Percentiles rank a stretch among this genome's conserved stretches.
These are phyloP conservation scores for Acipenser ruthenus DNA, from an alignment of 2,797 vertebrate genomes.

Conservation along the genomic window DNA sequence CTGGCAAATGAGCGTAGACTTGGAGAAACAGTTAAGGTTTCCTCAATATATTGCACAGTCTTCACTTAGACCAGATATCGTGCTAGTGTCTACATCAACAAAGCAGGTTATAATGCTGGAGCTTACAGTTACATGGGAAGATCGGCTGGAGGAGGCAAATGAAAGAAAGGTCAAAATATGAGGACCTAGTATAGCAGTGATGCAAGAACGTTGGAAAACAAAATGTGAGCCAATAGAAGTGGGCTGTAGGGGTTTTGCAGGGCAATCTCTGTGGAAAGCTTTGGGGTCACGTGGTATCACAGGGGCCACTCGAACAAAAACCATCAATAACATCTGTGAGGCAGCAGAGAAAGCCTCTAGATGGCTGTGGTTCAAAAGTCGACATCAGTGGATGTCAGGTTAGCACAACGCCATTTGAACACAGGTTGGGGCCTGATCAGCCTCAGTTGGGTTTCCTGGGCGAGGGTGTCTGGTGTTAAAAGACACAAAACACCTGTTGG, in stretches of 20 bases:
- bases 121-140: slow-evolving; percentile 1
- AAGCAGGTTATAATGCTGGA: slow-evolving; percentile 1
- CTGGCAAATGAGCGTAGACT: slow-evolving; percentile 6
- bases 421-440: too few relatives aligned
- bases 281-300: not conserved
- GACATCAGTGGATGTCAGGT: too few relatives aligned
- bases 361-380: too few relatives aligned
- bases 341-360: too few relatives aligned
- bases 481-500: too few relatives aligned
- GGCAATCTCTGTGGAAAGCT: slow-evolving; percentile 5
- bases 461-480: too few relatives aligned
- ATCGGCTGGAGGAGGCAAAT: slow-evolving; percentile 6
- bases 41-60: slow-evolving; percentile 3
- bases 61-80: slow-evolving; percentile 6
- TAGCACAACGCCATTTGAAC: too few relatives aligned
- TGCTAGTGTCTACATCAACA: slow-evolving; percentile 13
- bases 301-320: not conserved
- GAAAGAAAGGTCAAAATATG: slow-evolving; percentile 8
- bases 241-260: slow-evolving; percentile 4
- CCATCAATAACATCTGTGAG: not conserved
- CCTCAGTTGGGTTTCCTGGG: too few relatives aligned
- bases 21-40: slow-evolving; percentile 10
- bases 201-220: not conserved
- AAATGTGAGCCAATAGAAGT: slow-evolving; percentile 1
- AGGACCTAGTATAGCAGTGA: slow-evolving; percentile 7